Evolutionary conservation across 2,113 vertebrate species (phyloP), one percentile per base, ranked within the genome.

Genomic region (Lophura nycthemera): DNA sequence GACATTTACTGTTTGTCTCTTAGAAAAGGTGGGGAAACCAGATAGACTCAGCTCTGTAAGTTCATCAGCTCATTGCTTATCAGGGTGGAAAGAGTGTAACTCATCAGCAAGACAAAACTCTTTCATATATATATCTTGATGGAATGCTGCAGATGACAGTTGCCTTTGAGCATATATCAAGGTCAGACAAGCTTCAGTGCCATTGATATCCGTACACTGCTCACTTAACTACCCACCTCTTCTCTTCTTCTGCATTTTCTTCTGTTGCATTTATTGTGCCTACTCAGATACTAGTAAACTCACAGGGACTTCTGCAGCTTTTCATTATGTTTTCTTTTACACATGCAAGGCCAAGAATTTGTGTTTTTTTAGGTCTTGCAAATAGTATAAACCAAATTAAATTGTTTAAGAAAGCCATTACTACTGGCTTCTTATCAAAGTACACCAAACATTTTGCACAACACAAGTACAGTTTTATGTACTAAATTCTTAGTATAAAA

Each of bases 401-500:
- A 45, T 86, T 80, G n/a, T 88, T 79, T 80, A 81, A 89, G 79
- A 80, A 96, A 90, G 27, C 47, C 43, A 88, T 86, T 94, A 77
- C 72, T 14, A 20, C 24, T 83, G 45, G 45, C 34, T 88, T 92
- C 90, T 95, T 95, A 95, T 94, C 85, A 73, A 92, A 91, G 27
- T 74, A 63, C 34, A 66, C 48, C 88, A 92, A 94, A 67, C 20
- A 85, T 85, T 89, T 91, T 83, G 45, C 90, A 65, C 71, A 95
- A 83, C 71, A 59, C 29, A 52, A 70, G 71, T 89, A 29, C 30
- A 67, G 32, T 71, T 95, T 90, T 74, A n/a, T 93, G 22, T 77
- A 77, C 52, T 67, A 86, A 93, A 91, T 95, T 93, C 64, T 90
- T 95, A 93, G 73, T 74, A 71, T 0, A 9, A 93, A 94, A 91